phyloP scores from a whole-genome alignment of 2,113 vertebrate genomes.

The Alouatta palliata region DNA sequence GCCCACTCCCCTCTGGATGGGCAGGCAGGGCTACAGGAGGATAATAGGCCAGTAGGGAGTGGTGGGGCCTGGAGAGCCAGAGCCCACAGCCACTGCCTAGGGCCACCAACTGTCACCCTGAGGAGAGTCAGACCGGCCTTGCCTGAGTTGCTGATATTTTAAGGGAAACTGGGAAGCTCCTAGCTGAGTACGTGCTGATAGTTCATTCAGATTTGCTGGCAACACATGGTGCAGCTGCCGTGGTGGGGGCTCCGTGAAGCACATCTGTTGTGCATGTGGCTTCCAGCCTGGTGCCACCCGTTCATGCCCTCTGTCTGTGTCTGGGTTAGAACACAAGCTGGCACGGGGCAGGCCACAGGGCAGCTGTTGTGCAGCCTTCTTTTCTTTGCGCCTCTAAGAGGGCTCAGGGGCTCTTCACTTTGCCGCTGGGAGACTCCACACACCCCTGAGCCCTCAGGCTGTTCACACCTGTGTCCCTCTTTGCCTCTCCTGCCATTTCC shows the following conservation, averaged over 20 bases:
- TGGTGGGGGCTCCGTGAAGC: rapidly evolving
- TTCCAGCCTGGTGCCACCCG: rapidly evolving
- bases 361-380: not conserved
- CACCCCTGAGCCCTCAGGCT: not conserved
- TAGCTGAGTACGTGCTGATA: not conserved
- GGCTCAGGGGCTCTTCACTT: no score
- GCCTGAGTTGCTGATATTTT: not conserved
- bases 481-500: no score
- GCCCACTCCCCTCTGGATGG: rapidly evolving
- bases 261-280: not conserved
- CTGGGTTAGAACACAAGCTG: no score
- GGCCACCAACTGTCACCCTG: not conserved
- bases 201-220: not conserved
- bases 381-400: not conserved
- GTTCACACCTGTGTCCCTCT: not conserved
- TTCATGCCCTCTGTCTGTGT: no score
- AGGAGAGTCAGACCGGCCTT: not conserved
- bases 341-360: no score
- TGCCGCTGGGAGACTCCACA: not conserved
- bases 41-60: not conserved
- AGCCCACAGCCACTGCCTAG: not conserved
- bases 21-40: no score
- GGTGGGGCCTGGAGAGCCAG: not conserved
- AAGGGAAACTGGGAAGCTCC: not conserved
- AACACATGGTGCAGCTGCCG: rapidly evolving